These are phyloP conservation scores for Scaptomyza cyrtandrae DNA, from an alignment of 2,888 invertebrate species.

Conservation along the genomic window DNA sequence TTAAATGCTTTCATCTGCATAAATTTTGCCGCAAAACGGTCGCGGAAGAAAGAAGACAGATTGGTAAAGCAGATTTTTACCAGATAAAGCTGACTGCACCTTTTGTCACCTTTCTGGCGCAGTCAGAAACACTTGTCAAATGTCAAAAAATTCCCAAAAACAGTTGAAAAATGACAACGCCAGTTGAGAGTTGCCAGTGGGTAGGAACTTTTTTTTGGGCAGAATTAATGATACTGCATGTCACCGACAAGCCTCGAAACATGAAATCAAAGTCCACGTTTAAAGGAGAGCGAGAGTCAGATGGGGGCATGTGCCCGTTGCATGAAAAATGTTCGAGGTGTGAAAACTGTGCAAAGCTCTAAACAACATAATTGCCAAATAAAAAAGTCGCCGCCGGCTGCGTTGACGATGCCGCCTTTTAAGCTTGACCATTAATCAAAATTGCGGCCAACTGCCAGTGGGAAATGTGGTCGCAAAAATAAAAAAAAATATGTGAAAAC, in stretches of 20 bases:
- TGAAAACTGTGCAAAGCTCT: conserved; percentile 69
- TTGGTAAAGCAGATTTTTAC: conserved; percentile 30
- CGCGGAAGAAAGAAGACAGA: conserved; percentile 35
- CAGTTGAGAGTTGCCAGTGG: conserved; percentile 35
- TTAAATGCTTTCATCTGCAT: conserved; percentile 53
- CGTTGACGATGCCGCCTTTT: conserved; percentile 37
- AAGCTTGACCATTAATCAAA: conserved; percentile 76
- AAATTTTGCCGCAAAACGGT: conserved; percentile 6
- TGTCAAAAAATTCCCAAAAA: conserved; percentile 68
- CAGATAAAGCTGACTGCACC: conserved; percentile 41
- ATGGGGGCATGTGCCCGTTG: conserved; percentile 25
- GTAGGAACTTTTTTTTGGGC: not conserved
- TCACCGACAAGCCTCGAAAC: conserved; percentile 81
- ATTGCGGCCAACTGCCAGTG: conserved; percentile 37
- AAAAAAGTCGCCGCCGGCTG: conserved; percentile 72
- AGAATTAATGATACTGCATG: conserved; percentile 82
- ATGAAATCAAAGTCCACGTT: conserved; percentile 73
- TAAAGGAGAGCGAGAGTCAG: not conserved
- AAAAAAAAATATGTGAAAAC: conserved; percentile 24
- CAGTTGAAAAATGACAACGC: conserved; percentile 72
- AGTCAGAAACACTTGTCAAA: conserved; percentile 74
- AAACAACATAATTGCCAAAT: conserved; percentile 82
- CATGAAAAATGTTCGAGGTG: conserved; percentile 78
- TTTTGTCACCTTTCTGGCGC: conserved; percentile 65
- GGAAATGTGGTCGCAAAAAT: conserved; percentile 34